Evolutionary conservation across 2,113 vertebrate genomes (phyloP), one percentile per base, ranked within the genome.

Genomic region (Aegotheles bennettii): DNA sequence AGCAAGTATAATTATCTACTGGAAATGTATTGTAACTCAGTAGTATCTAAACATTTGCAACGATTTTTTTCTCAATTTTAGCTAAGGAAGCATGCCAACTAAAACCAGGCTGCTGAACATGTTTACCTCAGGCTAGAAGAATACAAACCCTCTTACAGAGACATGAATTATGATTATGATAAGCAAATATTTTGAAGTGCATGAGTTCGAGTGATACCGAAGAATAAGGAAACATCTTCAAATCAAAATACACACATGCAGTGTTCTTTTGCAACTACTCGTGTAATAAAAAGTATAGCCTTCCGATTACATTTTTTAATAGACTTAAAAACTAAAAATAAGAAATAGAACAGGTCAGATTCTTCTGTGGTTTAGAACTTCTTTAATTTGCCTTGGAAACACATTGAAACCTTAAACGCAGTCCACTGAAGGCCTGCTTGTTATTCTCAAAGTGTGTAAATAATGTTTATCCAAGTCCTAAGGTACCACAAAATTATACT

Each of bases 121-220:
- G 45, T 25, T 97, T 80, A 79, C 92, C 81, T 84, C 45, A 80
- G 70, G 68, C 51, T 95, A 81, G 95, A 96, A 96, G 90, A 91
- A 92, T 31, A 96, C 67, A 94, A 96, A 92, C 87, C 64, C 61
- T 90, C 93, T 89, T 92, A 93, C 2, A 71, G 60, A 79, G 57
- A 84, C 26, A 70, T 61, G 40, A 93, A 93, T 92, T 95, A 76
- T 61, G 68, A 92, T 73, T 93, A 61, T 79, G 40, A 45, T 87
- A 89, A 95, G 90, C 19, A 94, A 85, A 94, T 54, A 94, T n/a
- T 21, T 11, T 36, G 26, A 87, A 90, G 63, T 36, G 47, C 42
- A 56, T 24, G 43, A 82, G 42, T 80, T 90, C 3, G 9, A 89
- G 45, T 38, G 65, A 81, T 59, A 69, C 33, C 51, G 20, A n/a